Evolutionary conservation across 1,140 invertebrate genomes (phyloP).

Genomic region (Magallana angulata): DNA sequence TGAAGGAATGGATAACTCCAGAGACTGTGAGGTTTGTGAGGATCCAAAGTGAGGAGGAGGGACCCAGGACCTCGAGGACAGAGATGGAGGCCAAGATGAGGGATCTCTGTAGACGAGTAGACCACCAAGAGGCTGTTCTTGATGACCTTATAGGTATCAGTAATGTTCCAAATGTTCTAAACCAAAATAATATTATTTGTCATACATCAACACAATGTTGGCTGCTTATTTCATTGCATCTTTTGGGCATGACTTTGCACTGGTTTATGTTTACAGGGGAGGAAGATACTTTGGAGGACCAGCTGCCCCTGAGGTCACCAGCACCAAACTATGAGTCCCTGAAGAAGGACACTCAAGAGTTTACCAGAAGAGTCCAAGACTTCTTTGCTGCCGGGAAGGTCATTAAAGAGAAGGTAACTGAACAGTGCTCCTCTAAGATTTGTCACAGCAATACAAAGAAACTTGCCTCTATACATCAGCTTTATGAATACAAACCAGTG

Average conservation of each 20-base stretch:
- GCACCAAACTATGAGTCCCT: slow-evolving; percentile 60
- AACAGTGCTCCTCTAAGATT: too few relatives aligned
- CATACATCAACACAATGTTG: too few relatives aligned
- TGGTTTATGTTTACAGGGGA: background rate
- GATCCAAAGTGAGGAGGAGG: too few relatives aligned
- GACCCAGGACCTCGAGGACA: too few relatives aligned
- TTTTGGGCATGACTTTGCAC: too few relatives aligned
- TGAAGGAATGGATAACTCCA: slow-evolving; percentile 46
- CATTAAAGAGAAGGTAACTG: background rate
- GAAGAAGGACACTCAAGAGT: slow-evolving; percentile 58
- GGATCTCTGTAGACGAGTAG: slow-evolving; percentile 1
- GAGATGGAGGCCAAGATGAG: slow-evolving; percentile 13
- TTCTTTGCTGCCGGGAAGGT: slow-evolving; percentile 56
- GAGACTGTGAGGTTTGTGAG: slow-evolving; percentile 27
- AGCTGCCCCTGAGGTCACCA: background rate
- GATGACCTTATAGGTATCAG: background rate
- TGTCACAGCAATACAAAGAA: too few relatives aligned
- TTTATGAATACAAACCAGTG: too few relatives aligned
- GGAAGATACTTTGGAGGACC: background rate
- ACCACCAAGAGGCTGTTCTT: background rate
- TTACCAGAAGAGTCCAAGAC: slow-evolving; percentile 59
- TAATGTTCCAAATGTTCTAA: too few relatives aligned
- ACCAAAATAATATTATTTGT: too few relatives aligned
- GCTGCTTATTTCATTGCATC: too few relatives aligned
- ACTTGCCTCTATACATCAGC: too few relatives aligned